Conservation (phyloP, 2,797 vertebrate genomes). For the Columba guinea region DNA sequence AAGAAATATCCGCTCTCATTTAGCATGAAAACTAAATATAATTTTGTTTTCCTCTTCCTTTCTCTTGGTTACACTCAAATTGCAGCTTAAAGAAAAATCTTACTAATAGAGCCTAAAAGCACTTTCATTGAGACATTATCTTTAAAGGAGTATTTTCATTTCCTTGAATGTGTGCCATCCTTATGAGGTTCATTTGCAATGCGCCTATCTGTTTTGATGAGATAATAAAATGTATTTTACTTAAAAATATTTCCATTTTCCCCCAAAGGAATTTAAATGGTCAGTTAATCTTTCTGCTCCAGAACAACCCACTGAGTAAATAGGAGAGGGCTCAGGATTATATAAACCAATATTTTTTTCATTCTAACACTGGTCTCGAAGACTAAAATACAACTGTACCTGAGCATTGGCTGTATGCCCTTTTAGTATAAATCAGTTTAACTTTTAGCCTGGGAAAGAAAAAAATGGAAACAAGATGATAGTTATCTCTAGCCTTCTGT, state of each 20-base stretch:
- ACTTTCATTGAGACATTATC: constrained; percentile 21
- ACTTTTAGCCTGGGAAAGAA: constrained; percentile 72
- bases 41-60: background rate
- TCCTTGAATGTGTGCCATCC: background rate
- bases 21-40: background rate
- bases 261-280: constrained; percentile 12
- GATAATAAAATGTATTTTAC: constrained; percentile 63
- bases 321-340: constrained; percentile 19
- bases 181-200: constrained; percentile 44
- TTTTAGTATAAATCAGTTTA: constrained; percentile 81
- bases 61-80: constrained; percentile 13
- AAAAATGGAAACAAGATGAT: constrained; percentile 67
- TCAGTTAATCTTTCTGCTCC: constrained; percentile 45
- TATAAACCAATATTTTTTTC: constrained; percentile 32
- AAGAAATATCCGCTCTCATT: background rate
- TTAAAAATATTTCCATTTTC: constrained; percentile 37
- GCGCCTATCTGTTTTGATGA: constrained; percentile 54
- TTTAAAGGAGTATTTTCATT: constrained; percentile 48
- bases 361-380: background rate
- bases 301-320: constrained; percentile 55
- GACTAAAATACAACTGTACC: constrained; percentile 12
- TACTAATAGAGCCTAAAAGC: constrained; percentile 38
- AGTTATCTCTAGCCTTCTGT: constrained; percentile 78
- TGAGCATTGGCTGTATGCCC: constrained; percentile 17
- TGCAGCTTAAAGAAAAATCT: constrained; percentile 18